Conservation (phyloP, 2,113 vertebrate species). For the Rafetus swinhoei region DNA sequence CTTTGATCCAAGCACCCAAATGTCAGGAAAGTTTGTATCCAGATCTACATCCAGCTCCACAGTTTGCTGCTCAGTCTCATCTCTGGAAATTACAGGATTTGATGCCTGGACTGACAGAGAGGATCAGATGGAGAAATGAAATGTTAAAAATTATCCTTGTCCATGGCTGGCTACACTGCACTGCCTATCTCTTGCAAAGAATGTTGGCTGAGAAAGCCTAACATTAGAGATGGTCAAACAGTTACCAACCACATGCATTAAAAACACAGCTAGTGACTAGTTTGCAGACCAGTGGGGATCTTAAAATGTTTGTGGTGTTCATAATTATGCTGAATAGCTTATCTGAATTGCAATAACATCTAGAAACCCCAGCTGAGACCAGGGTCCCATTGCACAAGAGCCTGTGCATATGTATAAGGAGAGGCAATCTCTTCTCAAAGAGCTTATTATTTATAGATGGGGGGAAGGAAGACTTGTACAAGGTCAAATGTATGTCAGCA, state of each 20-base stretch:
- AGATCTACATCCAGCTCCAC: neutral
- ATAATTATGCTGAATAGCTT: slow-evolving; percentile 8
- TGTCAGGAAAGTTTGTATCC: slow-evolving; percentile 3
- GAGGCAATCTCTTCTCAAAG: neutral
- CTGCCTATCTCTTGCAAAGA: neutral
- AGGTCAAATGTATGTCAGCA: neutral
- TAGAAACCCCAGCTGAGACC: neutral
- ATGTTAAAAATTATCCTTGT: neutral
- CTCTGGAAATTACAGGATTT: slow-evolving; percentile 21
- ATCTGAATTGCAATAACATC: neutral
- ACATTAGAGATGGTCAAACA: neutral
- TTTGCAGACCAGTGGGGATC: neutral
- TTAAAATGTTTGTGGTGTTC: neutral
- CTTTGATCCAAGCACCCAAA: neutral
- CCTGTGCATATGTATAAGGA: neutral
- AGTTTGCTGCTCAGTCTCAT: neutral
- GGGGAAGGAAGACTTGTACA: neutral
- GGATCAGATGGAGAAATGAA: neutral
- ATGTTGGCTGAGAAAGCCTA: neutral
- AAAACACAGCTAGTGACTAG: neutral
- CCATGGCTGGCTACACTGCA: neutral
- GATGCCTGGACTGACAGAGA: neutral
- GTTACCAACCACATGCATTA: neutral
- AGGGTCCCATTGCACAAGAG: neutral
- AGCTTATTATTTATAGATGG: neutral